Evolutionary conservation across 1,140 invertebrate genomes (phyloP).

Genomic region (Thaumatotibia leucotreta): DNA sequence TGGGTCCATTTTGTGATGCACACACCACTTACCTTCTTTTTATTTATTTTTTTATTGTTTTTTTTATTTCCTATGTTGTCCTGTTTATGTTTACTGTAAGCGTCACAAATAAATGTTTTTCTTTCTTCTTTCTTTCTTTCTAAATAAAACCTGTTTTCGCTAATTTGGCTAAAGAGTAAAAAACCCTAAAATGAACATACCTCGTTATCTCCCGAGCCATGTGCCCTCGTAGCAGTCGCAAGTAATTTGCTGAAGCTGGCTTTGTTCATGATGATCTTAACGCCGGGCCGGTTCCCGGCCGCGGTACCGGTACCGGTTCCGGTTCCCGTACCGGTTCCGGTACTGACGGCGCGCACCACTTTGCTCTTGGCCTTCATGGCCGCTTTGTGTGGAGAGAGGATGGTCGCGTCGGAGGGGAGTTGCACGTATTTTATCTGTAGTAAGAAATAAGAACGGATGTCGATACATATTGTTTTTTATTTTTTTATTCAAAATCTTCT

Average conservation of each 20-base stretch:
- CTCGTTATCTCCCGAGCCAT: constrained; percentile 1
- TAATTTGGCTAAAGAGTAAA: neutral
- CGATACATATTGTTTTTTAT: too few species aligned
- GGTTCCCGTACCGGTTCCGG: neutral
- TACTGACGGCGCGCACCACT: neutral
- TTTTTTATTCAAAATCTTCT: too few species aligned
- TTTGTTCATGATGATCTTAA: constrained; percentile 8
- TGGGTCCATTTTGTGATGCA: too few species aligned
- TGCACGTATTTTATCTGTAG: constrained; percentile 8
- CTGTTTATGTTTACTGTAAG: too few species aligned
- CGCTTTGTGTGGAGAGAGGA: constrained; percentile 18
- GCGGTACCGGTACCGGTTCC: neutral
- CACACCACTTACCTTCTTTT: too few species aligned
- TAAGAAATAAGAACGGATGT: too few species aligned
- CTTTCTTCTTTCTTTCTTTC: too few species aligned
- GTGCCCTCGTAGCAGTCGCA: neutral
- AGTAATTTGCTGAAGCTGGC: neutral
- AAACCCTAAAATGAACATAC: too few species aligned
- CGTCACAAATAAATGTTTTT: too few species aligned
- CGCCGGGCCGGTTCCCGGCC: neutral
- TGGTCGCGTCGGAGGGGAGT: constrained; percentile 78
- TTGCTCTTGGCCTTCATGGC: neutral
- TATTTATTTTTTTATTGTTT: too few species aligned
- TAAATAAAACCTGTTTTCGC: neutral
- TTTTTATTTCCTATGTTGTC: too few species aligned